A percentile compares a stretch with the other conserved stretches of the same genome.
Conservation (phyloP, 92 coral and sea anemone species). For the Bergia sp. region DNA sequence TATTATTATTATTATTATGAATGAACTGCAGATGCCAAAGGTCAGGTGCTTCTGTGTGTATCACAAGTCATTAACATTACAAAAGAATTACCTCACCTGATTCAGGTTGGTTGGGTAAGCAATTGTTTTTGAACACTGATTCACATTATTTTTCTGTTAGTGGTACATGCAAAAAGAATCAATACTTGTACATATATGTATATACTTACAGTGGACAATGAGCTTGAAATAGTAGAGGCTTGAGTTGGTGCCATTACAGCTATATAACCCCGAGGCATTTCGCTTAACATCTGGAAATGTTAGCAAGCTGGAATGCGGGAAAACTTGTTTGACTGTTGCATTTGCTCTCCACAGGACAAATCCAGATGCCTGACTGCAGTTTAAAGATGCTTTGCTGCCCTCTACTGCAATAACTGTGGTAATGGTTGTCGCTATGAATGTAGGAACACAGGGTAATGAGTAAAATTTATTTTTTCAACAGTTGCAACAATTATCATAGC, state of each 20-base stretch:
- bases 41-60: no score
- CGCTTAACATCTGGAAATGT: not conserved
- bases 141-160: not conserved
- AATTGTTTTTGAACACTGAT: not conserved
- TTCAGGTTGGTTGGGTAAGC: no score
- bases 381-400: not conserved
- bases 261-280: not conserved
- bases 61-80: no score
- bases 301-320: not conserved
- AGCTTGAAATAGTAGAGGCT: not conserved
- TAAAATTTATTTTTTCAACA: no score
- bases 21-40: no score
- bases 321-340: not conserved
- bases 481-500: no score
- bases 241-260: slow-evolving; percentile 14
- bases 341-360: not conserved
- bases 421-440: not conserved
- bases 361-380: not conserved
- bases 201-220: slow-evolving; percentile 12
- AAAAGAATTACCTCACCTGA: no score
- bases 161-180: no score
- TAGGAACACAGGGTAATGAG: not conserved
- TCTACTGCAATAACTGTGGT: slow-evolving; percentile 12
- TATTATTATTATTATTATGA: no score
- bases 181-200: not conserved